phyloP scores from a whole-genome alignment of 2,888 invertebrate genomes.

The Chironomus riparius region DNA sequence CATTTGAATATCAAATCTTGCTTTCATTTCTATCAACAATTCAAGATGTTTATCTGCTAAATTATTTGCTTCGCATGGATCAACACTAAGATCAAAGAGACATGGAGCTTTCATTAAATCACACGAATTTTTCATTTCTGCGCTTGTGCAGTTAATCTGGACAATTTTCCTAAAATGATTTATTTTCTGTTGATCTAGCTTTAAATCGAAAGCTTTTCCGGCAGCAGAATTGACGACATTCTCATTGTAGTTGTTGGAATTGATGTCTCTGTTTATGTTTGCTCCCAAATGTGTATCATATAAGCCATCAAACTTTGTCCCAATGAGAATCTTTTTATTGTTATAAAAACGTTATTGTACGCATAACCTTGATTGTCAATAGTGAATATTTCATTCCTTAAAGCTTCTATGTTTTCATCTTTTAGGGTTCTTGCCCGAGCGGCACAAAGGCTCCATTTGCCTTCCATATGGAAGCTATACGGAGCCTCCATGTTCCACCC shows the following conservation, averaged over 20 bases:
- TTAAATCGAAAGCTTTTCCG: background rate
- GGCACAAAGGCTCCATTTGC: too few relatives aligned
- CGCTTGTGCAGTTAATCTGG: background rate
- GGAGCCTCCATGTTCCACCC: too few relatives aligned
- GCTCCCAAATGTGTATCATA: conserved; percentile 32
- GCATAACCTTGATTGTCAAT: conserved; percentile 52
- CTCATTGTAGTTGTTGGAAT: background rate
- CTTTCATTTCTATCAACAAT: conserved; percentile 38
- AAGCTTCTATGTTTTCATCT: conserved; percentile 37
- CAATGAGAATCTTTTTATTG: conserved; percentile 37
- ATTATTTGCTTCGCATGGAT: conserved; percentile 46
- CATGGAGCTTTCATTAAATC: conserved; percentile 41
- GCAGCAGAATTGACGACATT: background rate
- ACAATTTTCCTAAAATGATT: background rate
- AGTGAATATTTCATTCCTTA: conserved; percentile 55
- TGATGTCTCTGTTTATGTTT: background rate
- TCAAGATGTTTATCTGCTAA: conserved; percentile 32
- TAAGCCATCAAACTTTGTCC: conserved; percentile 34
- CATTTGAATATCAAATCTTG: conserved; percentile 40
- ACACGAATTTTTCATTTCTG: conserved; percentile 30
- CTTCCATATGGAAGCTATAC: too few relatives aligned
- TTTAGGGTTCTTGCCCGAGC: conserved; percentile 56
- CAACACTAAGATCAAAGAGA: conserved; percentile 43
- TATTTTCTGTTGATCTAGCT: background rate
- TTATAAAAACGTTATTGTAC: conserved; percentile 33